Evolutionary conservation across 2,888 invertebrate genomes (phyloP), one percentile per base, ranked within the genome.

Genomic region (Halictus ligatus): DNA sequence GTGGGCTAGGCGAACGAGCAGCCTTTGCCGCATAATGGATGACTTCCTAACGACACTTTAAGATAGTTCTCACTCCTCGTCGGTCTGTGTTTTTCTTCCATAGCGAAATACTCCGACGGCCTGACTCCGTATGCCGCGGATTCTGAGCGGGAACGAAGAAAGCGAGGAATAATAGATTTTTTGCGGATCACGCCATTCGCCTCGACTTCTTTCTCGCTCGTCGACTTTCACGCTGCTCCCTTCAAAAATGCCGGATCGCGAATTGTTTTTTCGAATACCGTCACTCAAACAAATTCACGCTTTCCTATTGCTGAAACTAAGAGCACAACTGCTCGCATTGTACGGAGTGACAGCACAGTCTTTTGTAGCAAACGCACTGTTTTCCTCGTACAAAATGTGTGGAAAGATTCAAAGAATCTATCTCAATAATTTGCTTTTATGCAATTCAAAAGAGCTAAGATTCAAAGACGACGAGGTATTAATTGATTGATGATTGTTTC

Each of bases 1-100:
- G 90, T 91, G 91, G 91, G 89, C 89, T 90, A 90, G 89, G 87
- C 88, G 84, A 89, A 90, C 82, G 91, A 87, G 88, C 90, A 90
- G 91, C 90, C 89, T 92, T 92, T 91, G 92, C 91, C 91, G 94
- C 93, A 93, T 94, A 94, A 94, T 93, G 92, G 93, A 94, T 93
- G 94, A 94, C 94, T 94, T 94, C 93, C 93, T 94, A 94, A 94
- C 94, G 94, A 94, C 94, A 94, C 93, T 94, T 94, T 93, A 92
- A 94, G 93, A 93, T 93, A 93, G 94, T 93, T 94, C 93, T 90
- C 93, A 86, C 92, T 90, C 89, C 81, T 90, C 89, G 86, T 88
- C 83, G 78, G 83, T 79, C 88, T 46, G 79, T 84, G 89, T 91
- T 91, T 91, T 91, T 90, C 92, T 89, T 71, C 79, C 86, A 78